Base-by-base conservation (phyloP, 1,140 invertebrate species). In the Drosophila yakuba region DNA sequence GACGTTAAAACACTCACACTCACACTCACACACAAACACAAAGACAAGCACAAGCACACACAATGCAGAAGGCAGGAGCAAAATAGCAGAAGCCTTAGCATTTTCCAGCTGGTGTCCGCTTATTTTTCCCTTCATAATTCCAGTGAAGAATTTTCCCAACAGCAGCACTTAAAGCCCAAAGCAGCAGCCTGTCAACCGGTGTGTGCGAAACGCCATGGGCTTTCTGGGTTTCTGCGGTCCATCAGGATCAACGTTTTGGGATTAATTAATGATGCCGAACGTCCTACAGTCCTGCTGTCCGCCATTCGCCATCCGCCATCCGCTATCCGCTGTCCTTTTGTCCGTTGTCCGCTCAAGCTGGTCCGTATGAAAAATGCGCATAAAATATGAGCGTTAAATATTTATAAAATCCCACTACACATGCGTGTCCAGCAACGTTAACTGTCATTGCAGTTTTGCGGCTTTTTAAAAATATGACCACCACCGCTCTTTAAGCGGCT, bases 391-490 rank as follows among this genome's bases (percentile, higher is more conserved):
- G 64, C 64, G 25, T 77, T 45, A 77, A 69, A 77, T 78, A 77
- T 75, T 69, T 71, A 77, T 77, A 77, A 60, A 75, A 77, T n/a
- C 38, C 62, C 68, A 63, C 68, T 56, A 76, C 51, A 67, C 71
- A 74, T 66, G 55, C 59, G 54, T 64, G 28, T 17, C 11, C 32
- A 36, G 44, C 12, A 43, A 66, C 73, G 55, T 76, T 51, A 57
- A 78, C 75, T 78, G 75, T 78, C 75, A 78, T 62, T 78, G 75
- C 74, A 78, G 64, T 78, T 78, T 78, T 78, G 75, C 58, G 75
- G 73, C 56, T 51, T 51, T 39, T 39, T 39, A 11, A 11, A 77
- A 69, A 77, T 71, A 77, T 77, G 74, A 57, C 28, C 32, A 32
- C 2, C 32, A 10, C 2, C 41, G 44, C 57, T 41, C 66, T 78